Evolutionary conservation across 1,140 invertebrate species (phyloP), one percentile per base, ranked within the genome.

Genomic region (Zophobas atratus): DNA sequence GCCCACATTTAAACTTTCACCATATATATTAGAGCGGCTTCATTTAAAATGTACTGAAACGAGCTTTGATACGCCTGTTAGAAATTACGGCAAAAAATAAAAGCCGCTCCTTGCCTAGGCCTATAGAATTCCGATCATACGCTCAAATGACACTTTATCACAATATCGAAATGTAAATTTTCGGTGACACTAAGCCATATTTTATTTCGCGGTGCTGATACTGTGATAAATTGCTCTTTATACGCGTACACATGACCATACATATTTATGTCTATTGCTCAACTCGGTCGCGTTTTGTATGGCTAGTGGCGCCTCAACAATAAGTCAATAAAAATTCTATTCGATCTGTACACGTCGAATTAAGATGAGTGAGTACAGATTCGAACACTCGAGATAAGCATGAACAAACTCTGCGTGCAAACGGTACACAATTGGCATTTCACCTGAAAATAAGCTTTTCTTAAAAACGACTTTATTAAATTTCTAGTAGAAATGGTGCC

Each of bases 201-300:
- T 67, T 67, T 67, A 67, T 43, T 43, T 43, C 20, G 38, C 8
- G 60, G 8, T 73, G 71, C 32, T 73, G 71, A 73, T 73, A 41
- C 71, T 55, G 34, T 73, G 49, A 73, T 73, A 73, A 73, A 73
- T 73, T 73, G 71, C 48, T 55, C n/a, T 55, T 43, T 55, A 56
- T 56, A 46, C 35, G 35, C 48, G 51, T 53, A 6, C 38, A 46
- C 71, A 73, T 73, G 71, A 41, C 71, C 49, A 73, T 72, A 73
- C 49, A 72, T 51, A 56, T 73, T 73, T 73, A 73, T 55, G 49
- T 49, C 48, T 51, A 72, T 46, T 34, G 48, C 70, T n/a, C 36
- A 51, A 63, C 38, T 63, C 60, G 20, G n/a, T 20, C 39, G 20
- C 39, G 0, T n/a, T 51, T 51, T 6, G 20, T 51, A 5, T 51